Evolutionary conservation across 1,140 invertebrate genomes (phyloP), one percentile per base, ranked within the genome.

Genomic region (Drosophila neocordata): DNA sequence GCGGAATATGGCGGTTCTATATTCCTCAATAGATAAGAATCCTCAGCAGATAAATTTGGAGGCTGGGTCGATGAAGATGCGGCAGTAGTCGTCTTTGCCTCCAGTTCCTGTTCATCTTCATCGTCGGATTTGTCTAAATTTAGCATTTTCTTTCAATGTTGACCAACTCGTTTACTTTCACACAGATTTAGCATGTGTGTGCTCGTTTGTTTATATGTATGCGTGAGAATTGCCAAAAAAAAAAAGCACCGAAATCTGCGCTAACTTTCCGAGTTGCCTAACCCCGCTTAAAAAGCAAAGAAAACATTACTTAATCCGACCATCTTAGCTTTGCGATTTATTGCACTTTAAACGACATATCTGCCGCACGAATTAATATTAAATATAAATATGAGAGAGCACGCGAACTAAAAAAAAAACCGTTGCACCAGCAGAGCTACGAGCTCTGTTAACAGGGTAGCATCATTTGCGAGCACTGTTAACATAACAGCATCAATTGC

Each of bases 81-180:
- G 8, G 59, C 18, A 11, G 60, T 11, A 51, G 60, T 24, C 37
- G 13, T 37, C 27, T 18, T 48, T 20, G 44, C 48, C 11, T 13
- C 18, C 65, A 57, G 15, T 48, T 20, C 18, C 15, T 48, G 41
- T 20, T 48, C 15, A 18, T 48, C 15, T 8, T 48, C 41, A 15
- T 48, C 41, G 15, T 48, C 41, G 0, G 41, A 20, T 48, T 62
- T 73, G 69, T 71, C 83, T 87, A 87, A 88, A 83, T 87, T 87
- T 88, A 87, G 83, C 83, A 83, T 87, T 51, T 75, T 51, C 70
- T 83, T 52, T 59, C 65, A 44, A 51, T 41, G 64, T 80, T 73
- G 66, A 63, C 38, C 27, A 63, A 27, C 56, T 62, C 52, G 27
- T 66, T 62, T 66, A 56, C 73, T 85, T 77, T 85, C 73, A 75